Evolutionary conservation across 2,797 vertebrate genomes (phyloP).

Genomic region (Intellagama lesueurii): DNA sequence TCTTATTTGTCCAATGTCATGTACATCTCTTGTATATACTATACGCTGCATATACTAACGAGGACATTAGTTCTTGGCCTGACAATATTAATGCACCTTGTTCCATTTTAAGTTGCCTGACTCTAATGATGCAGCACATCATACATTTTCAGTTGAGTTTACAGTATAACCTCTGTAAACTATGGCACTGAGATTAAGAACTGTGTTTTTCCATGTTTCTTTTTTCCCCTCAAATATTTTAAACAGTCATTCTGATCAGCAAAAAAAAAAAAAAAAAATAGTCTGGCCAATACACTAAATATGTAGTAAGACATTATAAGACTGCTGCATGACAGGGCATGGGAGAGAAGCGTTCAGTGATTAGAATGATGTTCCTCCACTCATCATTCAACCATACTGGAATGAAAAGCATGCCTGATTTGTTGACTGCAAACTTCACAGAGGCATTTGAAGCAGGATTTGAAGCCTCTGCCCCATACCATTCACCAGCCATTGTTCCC

Average conservation of each 20-base stretch:
- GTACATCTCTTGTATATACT: background rate
- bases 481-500: background rate
- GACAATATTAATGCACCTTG: background rate
- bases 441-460: background rate
- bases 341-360: background rate
- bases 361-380: background rate
- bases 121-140: background rate
- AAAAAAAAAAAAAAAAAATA: background rate
- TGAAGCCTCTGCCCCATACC: background rate
- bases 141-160: background rate
- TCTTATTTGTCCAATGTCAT: background rate
- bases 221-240: rapidly evolving
- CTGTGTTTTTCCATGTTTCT: rapidly evolving
- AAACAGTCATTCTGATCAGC: rapidly evolving
- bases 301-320: slow-evolving; percentile 7
- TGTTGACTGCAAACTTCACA: background rate
- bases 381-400: slow-evolving; percentile 7
- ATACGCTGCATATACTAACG: rapidly evolving
- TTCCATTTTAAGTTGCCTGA: background rate
- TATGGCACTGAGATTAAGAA: rapidly evolving
- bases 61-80: background rate
- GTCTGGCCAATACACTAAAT: background rate
- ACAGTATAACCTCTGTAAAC: background rate
- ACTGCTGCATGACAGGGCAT: background rate
- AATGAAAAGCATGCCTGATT: slow-evolving; percentile 6